Evolutionary conservation across 2,797 vertebrate genomes (phyloP), one percentile per base, ranked within the genome.

Genomic region (Etheostoma perlongum): DNA sequence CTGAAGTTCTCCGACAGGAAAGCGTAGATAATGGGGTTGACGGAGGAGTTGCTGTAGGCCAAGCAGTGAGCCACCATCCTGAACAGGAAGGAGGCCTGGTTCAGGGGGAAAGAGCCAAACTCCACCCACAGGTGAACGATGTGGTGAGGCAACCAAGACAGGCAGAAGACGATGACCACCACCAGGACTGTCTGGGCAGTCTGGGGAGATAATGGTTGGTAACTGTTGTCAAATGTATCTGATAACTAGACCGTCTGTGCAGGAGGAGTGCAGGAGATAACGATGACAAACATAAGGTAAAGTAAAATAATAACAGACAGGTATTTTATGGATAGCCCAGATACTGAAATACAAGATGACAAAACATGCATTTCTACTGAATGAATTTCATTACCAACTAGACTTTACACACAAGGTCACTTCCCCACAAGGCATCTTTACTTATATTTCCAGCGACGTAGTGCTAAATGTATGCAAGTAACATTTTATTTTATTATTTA

Each of bases 1-100:
- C 98, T 93, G 93, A 99, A 99, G 91, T 99, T 99, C 91, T 99
- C 98, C 0, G 98, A 99, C 40, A 99, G 95, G 74, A 99, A 99
- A 0, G 96, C 98, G 0, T 99, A 99, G 85, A 99, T 99, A 88
- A 99, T 93, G 4, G 98, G 98, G 84, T 99, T 99, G 87, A 98
- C 96, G 0, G 97, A 99, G 73, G 97, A 99, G 90, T 99, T 99
- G 93, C 98, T 98, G 89, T 99, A 99, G 40, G 97, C 97, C 94
- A 99, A 88, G 90, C 97, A 98, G 92, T 99, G 98, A 2, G 98
- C 97, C 1, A 92, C 91, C 88, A 99, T 88, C 58, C 97, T 93
- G 93, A 99, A 96, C 82, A 97, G 81, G 75, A 98, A 99, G 70
- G 98, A 98, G 8, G 97, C 97, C 74, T 97, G 96, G 77, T 97